These are phyloP conservation scores for Choloepus hoffmanni DNA, from an alignment of 2,113 vertebrate species.

Conservation along the genomic window DNA sequence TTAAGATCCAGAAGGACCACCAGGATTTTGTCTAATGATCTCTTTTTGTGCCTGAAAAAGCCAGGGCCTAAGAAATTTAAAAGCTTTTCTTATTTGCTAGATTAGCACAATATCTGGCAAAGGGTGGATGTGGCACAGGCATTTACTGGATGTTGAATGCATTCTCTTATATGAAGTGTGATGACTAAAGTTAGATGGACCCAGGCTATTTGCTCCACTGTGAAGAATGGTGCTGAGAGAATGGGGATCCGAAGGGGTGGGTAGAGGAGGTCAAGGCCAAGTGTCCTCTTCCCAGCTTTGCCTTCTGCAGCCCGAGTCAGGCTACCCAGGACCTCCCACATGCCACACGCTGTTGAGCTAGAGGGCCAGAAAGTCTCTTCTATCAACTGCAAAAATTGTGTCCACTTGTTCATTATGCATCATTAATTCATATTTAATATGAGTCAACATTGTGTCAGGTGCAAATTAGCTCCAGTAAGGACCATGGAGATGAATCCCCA, in stretches of 20 bases:
- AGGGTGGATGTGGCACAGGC: accelerated
- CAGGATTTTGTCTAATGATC: background rate
- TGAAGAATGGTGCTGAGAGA: background rate
- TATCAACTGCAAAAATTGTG: background rate
- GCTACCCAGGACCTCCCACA: background rate
- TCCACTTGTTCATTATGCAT: background rate
- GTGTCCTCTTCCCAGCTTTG: background rate
- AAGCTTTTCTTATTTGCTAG: background rate
- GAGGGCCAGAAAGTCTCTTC: background rate
- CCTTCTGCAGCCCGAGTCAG: background rate
- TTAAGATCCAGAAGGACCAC: background rate
- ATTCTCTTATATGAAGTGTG: background rate
- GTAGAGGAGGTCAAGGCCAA: background rate
- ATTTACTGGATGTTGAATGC: background rate
- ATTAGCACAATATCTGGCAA: background rate
- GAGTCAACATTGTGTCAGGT: no score
- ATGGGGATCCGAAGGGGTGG: accelerated
- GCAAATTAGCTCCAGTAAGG: background rate
- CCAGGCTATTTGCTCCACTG: accelerated
- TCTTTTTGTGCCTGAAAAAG: background rate
- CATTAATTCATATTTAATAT: background rate
- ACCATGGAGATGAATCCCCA: background rate
- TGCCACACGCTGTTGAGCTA: no score
- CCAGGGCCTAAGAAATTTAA: no score
- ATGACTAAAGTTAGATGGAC: background rate